phyloP scores from a whole-genome alignment of 2,888 invertebrate genomes.

The Drosophila hawaiiensis region DNA sequence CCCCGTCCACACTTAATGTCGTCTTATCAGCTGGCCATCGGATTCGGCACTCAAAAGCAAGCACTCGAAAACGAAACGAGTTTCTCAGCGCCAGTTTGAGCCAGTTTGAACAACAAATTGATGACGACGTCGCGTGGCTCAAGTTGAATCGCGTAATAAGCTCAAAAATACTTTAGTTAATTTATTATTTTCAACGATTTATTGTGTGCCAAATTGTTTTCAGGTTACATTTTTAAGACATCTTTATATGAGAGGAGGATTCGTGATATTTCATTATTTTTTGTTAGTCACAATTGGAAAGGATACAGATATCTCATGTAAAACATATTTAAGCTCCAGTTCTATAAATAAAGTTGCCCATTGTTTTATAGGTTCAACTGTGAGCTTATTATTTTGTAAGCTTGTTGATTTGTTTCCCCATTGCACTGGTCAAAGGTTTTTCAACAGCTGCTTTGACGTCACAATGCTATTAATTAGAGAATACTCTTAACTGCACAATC shows the following conservation, averaged over 20 bases:
- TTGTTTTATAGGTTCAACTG: neutral
- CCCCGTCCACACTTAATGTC: neutral
- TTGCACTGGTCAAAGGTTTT: constrained; percentile 9
- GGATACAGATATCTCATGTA: neutral
- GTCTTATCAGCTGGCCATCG: constrained; percentile 48
- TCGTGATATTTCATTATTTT: neutral
- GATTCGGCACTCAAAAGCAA: constrained; percentile 7
- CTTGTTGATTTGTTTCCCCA: neutral
- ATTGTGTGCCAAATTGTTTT: neutral
- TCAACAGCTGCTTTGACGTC: constrained; percentile 16
- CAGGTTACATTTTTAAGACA: constrained; percentile 9
- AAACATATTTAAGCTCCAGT: neutral
- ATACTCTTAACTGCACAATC: neutral
- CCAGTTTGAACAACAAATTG: constrained; percentile 41
- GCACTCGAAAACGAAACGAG: constrained; percentile 36
- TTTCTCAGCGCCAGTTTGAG: constrained; percentile 47
- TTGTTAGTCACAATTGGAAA: constrained; percentile 18
- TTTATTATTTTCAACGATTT: constrained; percentile 11
- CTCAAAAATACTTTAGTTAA: constrained; percentile 4
- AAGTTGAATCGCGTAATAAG: constrained; percentile 8
- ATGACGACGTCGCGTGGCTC: constrained; percentile 33
- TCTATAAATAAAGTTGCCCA: neutral
- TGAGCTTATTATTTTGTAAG: neutral
- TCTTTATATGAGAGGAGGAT: neutral
- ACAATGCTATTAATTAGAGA: neutral